Base-by-base conservation (phyloP, 2,113 vertebrate genomes). In the Sinosuthora webbiana region DNA sequence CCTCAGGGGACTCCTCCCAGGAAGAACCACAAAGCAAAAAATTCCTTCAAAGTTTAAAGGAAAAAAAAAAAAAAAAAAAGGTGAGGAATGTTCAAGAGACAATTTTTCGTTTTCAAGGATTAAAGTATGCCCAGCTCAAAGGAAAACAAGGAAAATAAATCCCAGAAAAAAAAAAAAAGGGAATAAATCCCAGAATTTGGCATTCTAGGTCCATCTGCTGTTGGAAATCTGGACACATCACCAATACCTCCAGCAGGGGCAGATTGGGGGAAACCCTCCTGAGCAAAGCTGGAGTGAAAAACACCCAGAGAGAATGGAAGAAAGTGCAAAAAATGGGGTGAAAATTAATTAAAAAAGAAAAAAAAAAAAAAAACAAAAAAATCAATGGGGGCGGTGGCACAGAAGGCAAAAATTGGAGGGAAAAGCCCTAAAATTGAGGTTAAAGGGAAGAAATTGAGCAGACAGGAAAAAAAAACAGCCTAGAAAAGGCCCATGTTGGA, bases 131-230 rank as follows among this genome's bases (percentile, higher is more conserved):
- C 19, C 3, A 4, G 13, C 67, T 68, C 13, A 57, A 57, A 78
- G 6, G 11, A 9, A 56, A 85, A 7, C 20, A 78, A 87, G 42
- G 24, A 5, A 45, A 55, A 41, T 2, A 49, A 85, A 65, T 17
- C 60, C 30, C 50, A n/a, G 30, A 19, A 0, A 11, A 47, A 65
- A 10, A 19, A 0, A 11, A 47, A 65, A 10, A 19, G 9, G 37
- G 74, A 76, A n/a, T 23, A 57, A 77, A 63, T 4, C 4, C 20
- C 35, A 33, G 57, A 85, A 39, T 91, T 67, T 82, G 79, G 89
- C 67, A 89, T 76, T 87, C 81, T 74, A 24, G 85, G 79, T 94
- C 94, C 95, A 95, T 94, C 92, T 97, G 90, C 92, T 95, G 73
- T 68, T 87, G 81, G 80, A 87, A 90, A 64, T 15, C 70, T 7